Percentiles rank a stretch among this genome's conserved stretches.
Evolutionary conservation across 2,888 invertebrate genomes (phyloP).

Genomic region (Callimorpha dominula): DNA sequence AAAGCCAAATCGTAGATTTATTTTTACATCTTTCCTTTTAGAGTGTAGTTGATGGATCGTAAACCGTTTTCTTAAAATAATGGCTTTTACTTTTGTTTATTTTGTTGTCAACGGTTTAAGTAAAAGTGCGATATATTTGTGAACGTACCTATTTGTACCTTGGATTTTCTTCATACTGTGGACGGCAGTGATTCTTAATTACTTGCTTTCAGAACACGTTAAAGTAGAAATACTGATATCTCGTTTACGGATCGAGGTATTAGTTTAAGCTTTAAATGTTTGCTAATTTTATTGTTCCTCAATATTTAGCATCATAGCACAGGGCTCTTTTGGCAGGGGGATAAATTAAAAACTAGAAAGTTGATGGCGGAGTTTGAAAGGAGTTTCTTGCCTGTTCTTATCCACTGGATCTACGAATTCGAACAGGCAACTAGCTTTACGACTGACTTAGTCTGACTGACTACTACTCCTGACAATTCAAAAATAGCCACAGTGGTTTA

Average conservation of each 20-base stretch:
- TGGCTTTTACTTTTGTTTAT: conserved; percentile 5
- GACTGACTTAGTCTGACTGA: too few relatives aligned
- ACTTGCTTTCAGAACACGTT: neutral
- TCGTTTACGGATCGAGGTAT: neutral
- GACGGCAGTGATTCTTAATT: neutral
- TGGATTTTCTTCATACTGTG: neutral
- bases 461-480: too few relatives aligned
- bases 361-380: too few relatives aligned
- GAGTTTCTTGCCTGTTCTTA: too few relatives aligned
- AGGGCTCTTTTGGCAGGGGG: too few relatives aligned
- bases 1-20: conserved; percentile 38
- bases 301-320: too few relatives aligned
- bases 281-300: neutral
- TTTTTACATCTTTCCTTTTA: conserved; percentile 61
- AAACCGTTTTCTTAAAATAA: conserved; percentile 37
- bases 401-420: too few relatives aligned
- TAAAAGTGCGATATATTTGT: neutral
- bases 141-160: neutral
- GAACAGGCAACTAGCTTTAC: too few relatives aligned
- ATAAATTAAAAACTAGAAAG: too few relatives aligned
- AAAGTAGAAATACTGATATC: neutral
- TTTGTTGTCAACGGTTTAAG: neutral
- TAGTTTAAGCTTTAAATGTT: neutral
- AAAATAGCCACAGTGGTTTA: too few relatives aligned
- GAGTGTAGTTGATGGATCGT: conserved; percentile 48